A percentile compares a stretch with the other conserved stretches of the same genome.
Evolutionary conservation across 2,113 vertebrate species (phyloP).

Genomic region (Paratilapia polleni): DNA sequence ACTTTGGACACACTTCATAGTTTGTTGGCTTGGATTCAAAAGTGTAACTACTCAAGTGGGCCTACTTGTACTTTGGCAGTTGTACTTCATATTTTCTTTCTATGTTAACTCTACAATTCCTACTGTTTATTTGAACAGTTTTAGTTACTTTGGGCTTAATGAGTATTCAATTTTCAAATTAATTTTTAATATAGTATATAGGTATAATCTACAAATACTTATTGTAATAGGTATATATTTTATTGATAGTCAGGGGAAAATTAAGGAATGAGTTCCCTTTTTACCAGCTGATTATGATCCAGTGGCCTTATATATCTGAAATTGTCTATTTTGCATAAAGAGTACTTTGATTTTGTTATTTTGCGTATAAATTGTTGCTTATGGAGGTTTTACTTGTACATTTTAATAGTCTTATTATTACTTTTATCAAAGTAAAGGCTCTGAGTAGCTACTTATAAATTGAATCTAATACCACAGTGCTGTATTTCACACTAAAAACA

Average conservation of each 20-base stretch:
- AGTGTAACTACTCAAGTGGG: neutral
- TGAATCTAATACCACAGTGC: neutral
- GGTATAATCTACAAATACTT: neutral
- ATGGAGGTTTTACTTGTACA: no score
- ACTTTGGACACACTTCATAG: neutral
- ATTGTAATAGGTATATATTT: neutral
- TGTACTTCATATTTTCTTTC: neutral
- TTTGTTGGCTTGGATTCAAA: neutral
- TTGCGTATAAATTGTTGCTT: neutral
- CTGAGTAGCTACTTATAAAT: neutral
- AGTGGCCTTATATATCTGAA: no score
- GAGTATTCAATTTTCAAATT: no score
- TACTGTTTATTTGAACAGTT: neutral
- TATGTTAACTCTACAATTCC: neutral
- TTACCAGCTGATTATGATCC: neutral
- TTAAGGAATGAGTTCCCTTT: neutral
- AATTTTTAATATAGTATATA: no score
- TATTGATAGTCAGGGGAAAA: neutral
- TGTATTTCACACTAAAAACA: neutral
- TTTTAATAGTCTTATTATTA: neutral
- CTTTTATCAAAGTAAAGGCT: neutral
- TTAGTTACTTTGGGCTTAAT: neutral
- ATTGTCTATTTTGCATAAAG: neutral
- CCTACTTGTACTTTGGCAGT: neutral
- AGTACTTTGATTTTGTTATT: neutral